Conservation (phyloP, 53 echinoderm and acorn worm species). For the Holothuria scabra region DNA sequence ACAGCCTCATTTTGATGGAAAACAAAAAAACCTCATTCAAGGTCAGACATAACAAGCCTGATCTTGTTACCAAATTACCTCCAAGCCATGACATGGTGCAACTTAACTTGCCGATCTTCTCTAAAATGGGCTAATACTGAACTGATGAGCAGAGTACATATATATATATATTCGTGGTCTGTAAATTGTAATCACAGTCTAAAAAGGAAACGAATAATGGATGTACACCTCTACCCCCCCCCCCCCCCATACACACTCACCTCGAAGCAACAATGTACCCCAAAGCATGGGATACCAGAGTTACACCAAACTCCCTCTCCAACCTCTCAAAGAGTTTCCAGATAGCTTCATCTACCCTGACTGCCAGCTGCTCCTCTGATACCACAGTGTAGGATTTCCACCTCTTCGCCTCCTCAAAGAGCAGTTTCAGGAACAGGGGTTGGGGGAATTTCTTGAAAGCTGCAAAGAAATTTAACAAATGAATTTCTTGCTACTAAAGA, state of each 20-base stretch:
- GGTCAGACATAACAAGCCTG: no score
- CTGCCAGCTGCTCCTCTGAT: slow-evolving; percentile 72
- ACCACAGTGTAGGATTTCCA: slow-evolving; percentile 91
- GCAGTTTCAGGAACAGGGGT: slow-evolving; percentile 88
- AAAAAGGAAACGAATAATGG: background rate
- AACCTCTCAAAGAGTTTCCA: slow-evolving; percentile 92
- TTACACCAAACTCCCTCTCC: slow-evolving; percentile 87
- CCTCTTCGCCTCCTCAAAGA: slow-evolving; percentile 89
- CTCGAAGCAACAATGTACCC: slow-evolving; percentile 94
- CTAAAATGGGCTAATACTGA: no score
- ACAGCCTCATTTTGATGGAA: no score
- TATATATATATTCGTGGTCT: background rate
- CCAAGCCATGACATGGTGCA: no score
- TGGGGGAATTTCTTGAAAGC: slow-evolving; percentile 86
- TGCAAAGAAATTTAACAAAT: background rate
- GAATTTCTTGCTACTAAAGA: no score
- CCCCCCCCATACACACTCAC: no score
- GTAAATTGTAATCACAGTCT: background rate
- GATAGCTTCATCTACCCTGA: slow-evolving; percentile 80
- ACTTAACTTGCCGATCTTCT: no score
- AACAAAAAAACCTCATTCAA: no score
- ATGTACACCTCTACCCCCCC: no score
- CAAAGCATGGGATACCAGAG: slow-evolving; percentile 88
- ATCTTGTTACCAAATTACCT: no score
- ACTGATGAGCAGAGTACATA: background rate